Evolutionary conservation across 53 echinoderm and acorn worm species (phyloP).

Genomic region (Zoroaster sp.): DNA sequence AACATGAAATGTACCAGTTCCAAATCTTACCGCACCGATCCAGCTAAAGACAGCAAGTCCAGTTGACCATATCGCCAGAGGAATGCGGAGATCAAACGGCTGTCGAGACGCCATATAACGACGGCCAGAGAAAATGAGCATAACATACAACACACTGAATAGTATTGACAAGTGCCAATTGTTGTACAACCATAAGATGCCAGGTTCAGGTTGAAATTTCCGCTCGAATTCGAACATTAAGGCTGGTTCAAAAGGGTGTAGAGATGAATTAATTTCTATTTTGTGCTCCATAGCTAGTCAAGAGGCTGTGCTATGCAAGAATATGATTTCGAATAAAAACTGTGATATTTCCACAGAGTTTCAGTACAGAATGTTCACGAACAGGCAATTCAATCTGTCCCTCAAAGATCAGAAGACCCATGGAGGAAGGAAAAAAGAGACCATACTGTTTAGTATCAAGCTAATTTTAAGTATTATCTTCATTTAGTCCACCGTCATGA

Average conservation of each 20-base stretch:
- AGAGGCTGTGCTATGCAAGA: no score
- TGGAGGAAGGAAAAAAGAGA: no score
- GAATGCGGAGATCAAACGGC: conserved; percentile 64
- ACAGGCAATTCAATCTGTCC: no score
- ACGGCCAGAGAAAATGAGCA: conserved; percentile 76
- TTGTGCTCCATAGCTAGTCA: background rate
- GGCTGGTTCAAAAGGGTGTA: conserved; percentile 7
- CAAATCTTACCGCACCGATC: conserved; percentile 53
- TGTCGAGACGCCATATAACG: conserved; percentile 72
- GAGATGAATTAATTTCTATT: conserved; percentile 12
- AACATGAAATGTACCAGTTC: conserved; percentile 27
- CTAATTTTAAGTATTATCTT: no score
- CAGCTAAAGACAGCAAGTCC: conserved; percentile 75
- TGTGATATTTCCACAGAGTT: no score
- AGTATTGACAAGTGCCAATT: conserved; percentile 72
- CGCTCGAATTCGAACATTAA: conserved; percentile 80
- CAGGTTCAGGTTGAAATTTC: conserved; percentile 66
- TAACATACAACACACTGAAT: conserved; percentile 71
- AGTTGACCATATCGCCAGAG: conserved; percentile 79
- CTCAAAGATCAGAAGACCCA: no score
- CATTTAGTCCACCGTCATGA: no score
- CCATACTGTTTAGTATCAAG: no score
- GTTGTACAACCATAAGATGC: conserved; percentile 70
- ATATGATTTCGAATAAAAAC: no score
- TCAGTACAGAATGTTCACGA: no score